Evolutionary conservation across 2,797 vertebrate genomes (phyloP).

Genomic region (Mionectes olivaceus): DNA sequence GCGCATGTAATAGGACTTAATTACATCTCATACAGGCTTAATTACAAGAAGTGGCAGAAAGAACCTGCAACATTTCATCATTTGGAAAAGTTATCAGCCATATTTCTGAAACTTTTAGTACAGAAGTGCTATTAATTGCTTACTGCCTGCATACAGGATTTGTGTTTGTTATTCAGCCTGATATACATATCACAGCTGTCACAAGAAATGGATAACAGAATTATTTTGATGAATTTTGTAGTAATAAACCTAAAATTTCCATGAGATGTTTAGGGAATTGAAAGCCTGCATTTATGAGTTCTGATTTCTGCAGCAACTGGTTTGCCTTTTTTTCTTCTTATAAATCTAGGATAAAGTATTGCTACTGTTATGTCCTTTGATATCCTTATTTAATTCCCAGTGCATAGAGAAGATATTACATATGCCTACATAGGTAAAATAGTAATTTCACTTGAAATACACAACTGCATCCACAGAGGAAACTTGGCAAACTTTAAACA

Average conservation of each 20-base stretch:
- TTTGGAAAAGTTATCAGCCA: slow-evolving; percentile 3
- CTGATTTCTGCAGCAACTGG: not conserved
- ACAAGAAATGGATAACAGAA: not conserved
- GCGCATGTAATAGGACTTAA: slow-evolving; percentile 38
- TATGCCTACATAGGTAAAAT: not conserved
- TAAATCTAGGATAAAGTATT: slow-evolving; percentile 5
- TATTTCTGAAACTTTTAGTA: slow-evolving; percentile 19
- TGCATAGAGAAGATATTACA: not conserved
- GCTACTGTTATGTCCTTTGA: not conserved
- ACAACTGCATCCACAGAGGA: not conserved
- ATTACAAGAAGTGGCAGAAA: slow-evolving; percentile 45
- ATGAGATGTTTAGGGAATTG: not conserved
- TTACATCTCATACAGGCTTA: slow-evolving; percentile 36
- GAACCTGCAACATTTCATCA: slow-evolving; percentile 23
- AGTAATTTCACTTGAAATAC: not conserved
- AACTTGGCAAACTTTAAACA: not conserved
- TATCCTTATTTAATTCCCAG: not conserved
- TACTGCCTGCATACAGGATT: not conserved
- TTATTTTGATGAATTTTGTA: slow-evolving; percentile 2
- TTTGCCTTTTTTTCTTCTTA: not conserved
- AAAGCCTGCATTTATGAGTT: not conserved
- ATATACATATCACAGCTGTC: not conserved
- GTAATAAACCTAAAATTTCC: not conserved
- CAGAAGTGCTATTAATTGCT: slow-evolving; percentile 1
- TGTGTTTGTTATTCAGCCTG: not conserved